Evolutionary conservation across 1,140 invertebrate genomes (phyloP), one percentile per base, ranked within the genome.

Genomic region (Orussus abietinus): DNA sequence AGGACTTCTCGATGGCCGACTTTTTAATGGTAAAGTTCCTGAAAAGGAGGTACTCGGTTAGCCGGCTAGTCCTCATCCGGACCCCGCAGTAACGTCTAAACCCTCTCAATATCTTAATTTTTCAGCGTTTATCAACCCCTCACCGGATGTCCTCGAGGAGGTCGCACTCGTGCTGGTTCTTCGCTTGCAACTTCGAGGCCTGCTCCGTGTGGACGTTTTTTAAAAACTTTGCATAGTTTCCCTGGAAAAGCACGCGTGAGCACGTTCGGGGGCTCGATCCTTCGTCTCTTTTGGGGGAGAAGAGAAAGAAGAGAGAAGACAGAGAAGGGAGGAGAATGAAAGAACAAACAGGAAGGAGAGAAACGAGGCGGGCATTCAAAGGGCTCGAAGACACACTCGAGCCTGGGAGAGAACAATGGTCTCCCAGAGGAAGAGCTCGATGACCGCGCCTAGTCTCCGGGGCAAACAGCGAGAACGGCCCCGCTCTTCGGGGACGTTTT

Each of bases 121-220:
- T n/a, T n/a, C n/a, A n/a, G n/a, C n/a, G n/a, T n/a, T n/a, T n/a
- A 36, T 36, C 9, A 36, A 15, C n/a, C 6, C 14, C 64, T 70
- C 49, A 72, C 75, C 91, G 84, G 34, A 96, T 86, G 66, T 96
- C 92, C 75, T 96, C 93, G 31, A 96, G 74, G 42, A 96, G 76
- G 66, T 96, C 92, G 73, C 89, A 92, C 66, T 97, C 93, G 75
- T 96, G 92, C 69, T 96, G 92, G 70, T 96, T 94, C 72, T 97
- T 97, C 17, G 87, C 78, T 65, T 92, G 86, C 49, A 96, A 78
- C 74, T 94, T 94, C 4, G 88, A 81, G 34, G 92, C 79, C 73
- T 97, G 93, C 72, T 97, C 93, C 37, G 84, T 80, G 66, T 96
- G 92, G 33, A 95, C 78, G 74, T 90, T 90, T 77, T 92, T 92